Evolutionary conservation across 2,888 invertebrate species (phyloP).

Genomic region (Baccha elongata): DNA sequence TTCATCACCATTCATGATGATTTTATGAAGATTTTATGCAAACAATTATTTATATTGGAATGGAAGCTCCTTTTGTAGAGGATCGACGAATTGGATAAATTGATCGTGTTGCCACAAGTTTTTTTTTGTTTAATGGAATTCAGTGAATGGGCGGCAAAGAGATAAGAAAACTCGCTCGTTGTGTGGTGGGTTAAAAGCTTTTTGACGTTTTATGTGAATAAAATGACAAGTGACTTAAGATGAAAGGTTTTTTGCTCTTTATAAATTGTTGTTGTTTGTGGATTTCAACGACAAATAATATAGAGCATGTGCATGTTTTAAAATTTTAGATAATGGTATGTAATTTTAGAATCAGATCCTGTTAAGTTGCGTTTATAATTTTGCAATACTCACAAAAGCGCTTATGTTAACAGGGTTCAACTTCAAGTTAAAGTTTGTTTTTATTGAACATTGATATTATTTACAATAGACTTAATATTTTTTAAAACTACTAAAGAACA

Average conservation of each 20-base stretch:
- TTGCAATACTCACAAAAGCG: no score
- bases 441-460: no score
- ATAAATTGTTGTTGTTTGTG: conserved; percentile 7
- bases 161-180: conserved; percentile 54
- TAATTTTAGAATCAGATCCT: no score
- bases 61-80: conserved; percentile 44
- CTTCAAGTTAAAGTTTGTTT: no score
- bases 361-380: no score
- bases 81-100: conserved; percentile 28
- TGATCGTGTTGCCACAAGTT: conserved; percentile 46
- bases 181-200: conserved; percentile 61
- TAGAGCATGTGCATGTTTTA: conserved; percentile 1
- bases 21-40: conserved; percentile 62
- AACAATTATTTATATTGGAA: conserved; percentile 1
- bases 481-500: no score
- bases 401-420: no score
- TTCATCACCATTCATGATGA: conserved; percentile 25
- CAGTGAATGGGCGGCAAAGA: conserved; percentile 40
- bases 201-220: conserved; percentile 50
- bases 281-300: neutral
- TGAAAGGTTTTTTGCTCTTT: conserved; percentile 19
- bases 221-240: conserved; percentile 51
- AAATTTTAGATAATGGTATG: neutral
- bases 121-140: conserved; percentile 46
- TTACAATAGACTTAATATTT: no score